Evolutionary conservation across 2,113 vertebrate species (phyloP).

Genomic region (Oncorhynchus clarkii): DNA sequence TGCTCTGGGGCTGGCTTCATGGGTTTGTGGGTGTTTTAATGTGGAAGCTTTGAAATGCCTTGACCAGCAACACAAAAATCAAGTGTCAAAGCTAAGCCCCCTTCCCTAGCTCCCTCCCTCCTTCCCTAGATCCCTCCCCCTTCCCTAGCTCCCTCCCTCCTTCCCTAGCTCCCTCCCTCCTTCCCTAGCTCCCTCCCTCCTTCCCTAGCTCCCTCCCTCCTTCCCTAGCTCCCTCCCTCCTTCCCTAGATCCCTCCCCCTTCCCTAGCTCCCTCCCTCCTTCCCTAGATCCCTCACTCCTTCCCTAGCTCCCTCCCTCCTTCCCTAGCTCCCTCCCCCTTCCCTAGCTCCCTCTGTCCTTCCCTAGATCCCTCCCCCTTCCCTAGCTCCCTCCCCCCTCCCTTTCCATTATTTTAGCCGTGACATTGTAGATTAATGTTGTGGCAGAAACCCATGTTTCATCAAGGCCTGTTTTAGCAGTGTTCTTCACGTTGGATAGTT

Average conservation of each 20-base stretch:
- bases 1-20: constrained; percentile 40
- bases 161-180: no score
- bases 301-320: no score
- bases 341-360: no score
- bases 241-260: no score
- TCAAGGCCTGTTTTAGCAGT: no score
- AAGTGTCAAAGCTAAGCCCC: constrained; percentile 52
- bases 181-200: background rate
- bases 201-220: background rate
- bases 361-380: background rate
- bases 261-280: no score
- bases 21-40: constrained; percentile 56
- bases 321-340: no score
- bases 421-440: constrained; percentile 57
- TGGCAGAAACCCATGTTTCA: constrained; percentile 31
- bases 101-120: background rate
- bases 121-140: background rate
- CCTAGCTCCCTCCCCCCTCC: background rate
- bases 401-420: constrained; percentile 60
- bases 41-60: constrained; percentile 59
- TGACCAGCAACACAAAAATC: constrained; percentile 48
- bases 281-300: no score
- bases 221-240: no score
- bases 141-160: constrained; percentile 3
- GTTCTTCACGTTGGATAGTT: no score